Evolutionary conservation across 2,888 invertebrate species (phyloP).

Genomic region (Drosophila putrida): DNA sequence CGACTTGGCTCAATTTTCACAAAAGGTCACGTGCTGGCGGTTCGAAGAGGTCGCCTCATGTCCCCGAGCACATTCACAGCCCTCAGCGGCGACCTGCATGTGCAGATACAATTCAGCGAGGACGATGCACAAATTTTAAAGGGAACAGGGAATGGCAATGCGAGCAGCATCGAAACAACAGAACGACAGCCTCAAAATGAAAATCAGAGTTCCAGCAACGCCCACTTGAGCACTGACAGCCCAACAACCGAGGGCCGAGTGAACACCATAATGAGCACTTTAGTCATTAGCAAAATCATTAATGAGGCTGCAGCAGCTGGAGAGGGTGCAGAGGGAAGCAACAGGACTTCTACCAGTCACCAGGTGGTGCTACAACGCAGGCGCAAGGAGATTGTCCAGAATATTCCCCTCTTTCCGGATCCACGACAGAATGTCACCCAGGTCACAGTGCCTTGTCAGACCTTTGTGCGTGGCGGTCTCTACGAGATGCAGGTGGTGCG

Average conservation of each 20-base stretch:
- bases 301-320: conserved; percentile 62
- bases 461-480: conserved; percentile 81
- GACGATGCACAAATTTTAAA: conserved; percentile 22
- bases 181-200: conserved; percentile 6
- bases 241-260: conserved; percentile 46
- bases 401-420: conserved; percentile 83
- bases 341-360: conserved; percentile 20
- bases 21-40: conserved; percentile 85
- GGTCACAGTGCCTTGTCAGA: conserved; percentile 83
- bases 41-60: conserved; percentile 87
- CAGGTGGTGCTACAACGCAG: conserved; percentile 67
- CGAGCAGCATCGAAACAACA: conserved; percentile 14
- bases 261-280: conserved; percentile 83
- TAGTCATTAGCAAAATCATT: conserved; percentile 84
- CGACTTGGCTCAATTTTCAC: conserved; percentile 55
- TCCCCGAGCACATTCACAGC: conserved; percentile 92
- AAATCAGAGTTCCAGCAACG: conserved; percentile 42
- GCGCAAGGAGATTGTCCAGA: conserved; percentile 82
- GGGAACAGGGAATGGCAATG: conserved; percentile 11
- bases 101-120: conserved; percentile 87
- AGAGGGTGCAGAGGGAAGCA: conserved; percentile 10
- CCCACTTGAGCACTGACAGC: conserved; percentile 61
- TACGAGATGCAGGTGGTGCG: conserved; percentile 84
- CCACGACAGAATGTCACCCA: conserved; percentile 83
- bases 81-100: conserved; percentile 91